Evolutionary conservation across 2,888 invertebrate genomes (phyloP).

Genomic region (Lasiommata megera): DNA sequence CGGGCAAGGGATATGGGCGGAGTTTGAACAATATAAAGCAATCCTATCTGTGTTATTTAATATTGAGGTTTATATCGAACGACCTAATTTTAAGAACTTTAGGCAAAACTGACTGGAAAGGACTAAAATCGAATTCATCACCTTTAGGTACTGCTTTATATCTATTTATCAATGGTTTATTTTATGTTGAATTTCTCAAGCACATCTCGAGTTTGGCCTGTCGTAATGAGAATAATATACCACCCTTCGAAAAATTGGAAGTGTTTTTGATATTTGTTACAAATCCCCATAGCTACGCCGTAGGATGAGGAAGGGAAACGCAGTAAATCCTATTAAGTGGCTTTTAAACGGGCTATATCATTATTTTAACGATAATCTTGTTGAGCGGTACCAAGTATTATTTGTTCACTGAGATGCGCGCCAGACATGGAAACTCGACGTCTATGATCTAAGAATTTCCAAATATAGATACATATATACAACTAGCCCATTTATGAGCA

Average conservation of each 20-base stretch:
- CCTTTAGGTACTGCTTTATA: background rate
- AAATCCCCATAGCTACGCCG: slow-evolving; percentile 2
- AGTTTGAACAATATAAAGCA: slow-evolving; percentile 7
- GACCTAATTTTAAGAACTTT: background rate
- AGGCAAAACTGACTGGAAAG: no score
- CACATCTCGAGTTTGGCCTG: background rate
- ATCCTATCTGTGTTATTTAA: background rate
- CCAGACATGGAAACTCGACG: slow-evolving; percentile 1
- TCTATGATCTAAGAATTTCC: background rate
- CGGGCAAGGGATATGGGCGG: background rate
- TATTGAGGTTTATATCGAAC: background rate
- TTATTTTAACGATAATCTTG: background rate
- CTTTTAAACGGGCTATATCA: slow-evolving; percentile 15
- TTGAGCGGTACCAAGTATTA: background rate
- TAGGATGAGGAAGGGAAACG: slow-evolving; percentile 20
- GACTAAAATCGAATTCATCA: no score
- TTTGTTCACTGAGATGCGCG: background rate
- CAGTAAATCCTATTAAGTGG: slow-evolving; percentile 23
- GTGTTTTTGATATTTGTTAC: background rate
- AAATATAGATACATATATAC: background rate
- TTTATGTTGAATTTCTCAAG: slow-evolving; percentile 10
- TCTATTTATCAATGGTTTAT: background rate
- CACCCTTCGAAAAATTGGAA: background rate
- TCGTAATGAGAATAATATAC: background rate
- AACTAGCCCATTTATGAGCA: slow-evolving; percentile 9